Conservation (phyloP, 1,140 invertebrate species). For the Zaprionus kolodkinae region DNA sequence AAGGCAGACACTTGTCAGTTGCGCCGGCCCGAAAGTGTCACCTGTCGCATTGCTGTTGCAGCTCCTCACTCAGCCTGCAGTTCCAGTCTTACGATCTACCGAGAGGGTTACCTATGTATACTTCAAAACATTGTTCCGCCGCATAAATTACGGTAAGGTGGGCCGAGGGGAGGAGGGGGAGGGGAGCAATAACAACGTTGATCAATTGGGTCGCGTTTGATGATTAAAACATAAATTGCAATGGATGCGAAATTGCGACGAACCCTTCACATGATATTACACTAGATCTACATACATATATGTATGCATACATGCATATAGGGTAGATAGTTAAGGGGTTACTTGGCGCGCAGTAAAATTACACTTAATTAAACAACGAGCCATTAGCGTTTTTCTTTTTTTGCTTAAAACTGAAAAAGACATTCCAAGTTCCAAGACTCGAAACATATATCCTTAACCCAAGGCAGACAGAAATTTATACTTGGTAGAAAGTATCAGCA, state of each 20-base stretch:
- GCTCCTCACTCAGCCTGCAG: constrained; percentile 1
- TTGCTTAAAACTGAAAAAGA: constrained; percentile 38
- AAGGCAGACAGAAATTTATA: neutral
- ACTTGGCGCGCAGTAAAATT: constrained; percentile 66
- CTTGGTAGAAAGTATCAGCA: too few relatives aligned
- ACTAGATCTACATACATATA: constrained; percentile 13
- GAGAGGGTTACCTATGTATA: constrained; percentile 25
- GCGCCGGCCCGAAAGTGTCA: constrained; percentile 56
- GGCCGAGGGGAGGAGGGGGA: neutral
- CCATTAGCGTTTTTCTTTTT: constrained; percentile 69
- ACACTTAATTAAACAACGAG: constrained; percentile 75
- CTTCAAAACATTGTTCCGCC: constrained; percentile 73
- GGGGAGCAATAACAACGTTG: constrained; percentile 46
- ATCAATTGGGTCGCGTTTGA: constrained; percentile 78
- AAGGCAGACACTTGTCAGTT: neutral
- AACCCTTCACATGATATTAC: constrained; percentile 32
- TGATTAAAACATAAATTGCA: constrained; percentile 82
- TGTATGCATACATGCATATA: constrained; percentile 11
- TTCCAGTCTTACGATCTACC: neutral
- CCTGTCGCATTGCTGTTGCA: constrained; percentile 50
- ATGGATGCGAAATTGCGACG: constrained; percentile 48
- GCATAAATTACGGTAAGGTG: constrained; percentile 64
- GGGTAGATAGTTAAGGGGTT: constrained; percentile 38
- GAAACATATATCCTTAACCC: neutral
- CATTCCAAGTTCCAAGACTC: too few relatives aligned